Evolutionary conservation across 2,888 invertebrate species (phyloP).

Genomic region (Hypsopygia costalis): DNA sequence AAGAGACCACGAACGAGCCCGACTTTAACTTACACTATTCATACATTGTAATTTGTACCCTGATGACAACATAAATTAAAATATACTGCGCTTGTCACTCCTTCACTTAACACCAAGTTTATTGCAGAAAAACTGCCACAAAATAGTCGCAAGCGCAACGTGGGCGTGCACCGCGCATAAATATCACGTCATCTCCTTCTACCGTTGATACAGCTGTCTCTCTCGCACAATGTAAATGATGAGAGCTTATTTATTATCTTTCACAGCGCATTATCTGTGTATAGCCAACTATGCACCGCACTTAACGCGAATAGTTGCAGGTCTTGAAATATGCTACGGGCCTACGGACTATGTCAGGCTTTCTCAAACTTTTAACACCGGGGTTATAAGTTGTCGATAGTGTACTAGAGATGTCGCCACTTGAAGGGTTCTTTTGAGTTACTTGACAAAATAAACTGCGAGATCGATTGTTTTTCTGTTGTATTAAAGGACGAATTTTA

Average conservation of each 20-base stretch:
- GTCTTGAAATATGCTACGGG: not conserved
- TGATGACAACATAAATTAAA: constrained; percentile 28
- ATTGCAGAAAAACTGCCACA: constrained; percentile 47
- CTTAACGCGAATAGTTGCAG: not conserved
- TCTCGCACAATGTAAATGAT: constrained; percentile 54
- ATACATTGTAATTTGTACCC: constrained; percentile 1
- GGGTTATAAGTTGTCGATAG: too few relatives aligned
- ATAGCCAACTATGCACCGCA: constrained; percentile 8
- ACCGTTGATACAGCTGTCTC: constrained; percentile 18
- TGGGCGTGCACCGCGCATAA: constrained; percentile 48
- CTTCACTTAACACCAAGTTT: constrained; percentile 35
- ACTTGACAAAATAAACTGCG: too few relatives aligned
- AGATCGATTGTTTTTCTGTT: too few relatives aligned
- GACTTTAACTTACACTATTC: too few relatives aligned
- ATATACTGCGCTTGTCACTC: constrained; percentile 35
- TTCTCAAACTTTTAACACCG: too few relatives aligned
- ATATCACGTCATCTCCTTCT: constrained; percentile 38
- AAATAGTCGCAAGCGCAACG: constrained; percentile 44
- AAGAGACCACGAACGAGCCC: too few relatives aligned
- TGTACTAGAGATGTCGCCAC: too few relatives aligned
- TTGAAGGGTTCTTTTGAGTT: too few relatives aligned
- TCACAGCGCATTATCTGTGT: constrained; percentile 37
- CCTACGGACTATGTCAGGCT: too few relatives aligned
- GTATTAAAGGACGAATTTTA: too few relatives aligned
- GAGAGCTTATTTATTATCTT: constrained; percentile 53